phyloP scores from a whole-genome alignment of 2,888 invertebrate genomes.

The Masnerella sp. region DNA sequence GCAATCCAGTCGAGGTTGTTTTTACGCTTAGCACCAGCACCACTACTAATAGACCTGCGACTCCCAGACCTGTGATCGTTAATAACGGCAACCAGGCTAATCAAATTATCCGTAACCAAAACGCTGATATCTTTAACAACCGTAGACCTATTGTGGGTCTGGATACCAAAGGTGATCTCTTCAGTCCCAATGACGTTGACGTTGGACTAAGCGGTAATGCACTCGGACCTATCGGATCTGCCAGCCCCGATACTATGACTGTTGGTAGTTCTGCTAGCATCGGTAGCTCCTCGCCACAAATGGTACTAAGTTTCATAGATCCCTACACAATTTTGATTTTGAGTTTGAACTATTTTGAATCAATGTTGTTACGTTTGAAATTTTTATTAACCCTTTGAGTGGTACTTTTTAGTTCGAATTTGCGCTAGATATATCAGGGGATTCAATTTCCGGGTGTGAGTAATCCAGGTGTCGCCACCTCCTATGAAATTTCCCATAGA shows the following conservation, averaged over 20 bases:
- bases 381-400: background rate
- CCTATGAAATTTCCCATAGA: too few species aligned
- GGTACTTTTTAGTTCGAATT: too few species aligned
- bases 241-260: slow-evolving; percentile 68
- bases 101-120: slow-evolving; percentile 70
- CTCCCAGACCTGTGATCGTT: slow-evolving; percentile 66
- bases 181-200: slow-evolving; percentile 70
- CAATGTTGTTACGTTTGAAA: too few species aligned
- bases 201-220: slow-evolving; percentile 73
- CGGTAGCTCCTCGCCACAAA: slow-evolving; percentile 69
- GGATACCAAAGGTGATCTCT: slow-evolving; percentile 68
- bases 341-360: background rate
- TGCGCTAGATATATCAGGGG: too few species aligned
- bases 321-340: slow-evolving; percentile 28
- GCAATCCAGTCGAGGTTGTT: slow-evolving; percentile 75
- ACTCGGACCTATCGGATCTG: slow-evolving; percentile 68
- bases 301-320: slow-evolving; percentile 73
- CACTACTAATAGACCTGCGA: slow-evolving; percentile 75
- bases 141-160: slow-evolving; percentile 67
- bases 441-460: too few species aligned
- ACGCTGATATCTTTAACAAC: slow-evolving; percentile 70
- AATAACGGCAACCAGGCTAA: slow-evolving; percentile 68
- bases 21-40: slow-evolving; percentile 75
- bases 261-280: slow-evolving; percentile 69
- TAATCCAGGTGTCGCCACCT: too few species aligned